Evolutionary conservation across 2,888 invertebrate species (phyloP), one percentile per base, ranked within the genome.

Genomic region (Pristionchus japonicus): DNA sequence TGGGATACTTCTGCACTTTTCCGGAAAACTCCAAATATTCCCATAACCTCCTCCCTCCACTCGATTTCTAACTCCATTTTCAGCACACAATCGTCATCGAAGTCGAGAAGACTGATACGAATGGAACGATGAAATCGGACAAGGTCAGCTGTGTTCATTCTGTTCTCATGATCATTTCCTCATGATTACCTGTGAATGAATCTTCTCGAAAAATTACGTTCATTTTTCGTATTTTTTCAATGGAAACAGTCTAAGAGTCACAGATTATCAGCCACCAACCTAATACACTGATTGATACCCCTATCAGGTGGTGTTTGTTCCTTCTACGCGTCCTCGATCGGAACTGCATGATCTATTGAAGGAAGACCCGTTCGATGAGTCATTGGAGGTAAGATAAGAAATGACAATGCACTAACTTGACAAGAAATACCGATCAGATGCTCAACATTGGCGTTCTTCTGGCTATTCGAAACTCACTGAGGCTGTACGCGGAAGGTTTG

Each of bases 21-120:
- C n/a, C n/a, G n/a, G n/a, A n/a, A n/a, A n/a, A n/a, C n/a, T n/a
- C n/a, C n/a, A n/a, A n/a, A n/a, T n/a, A n/a, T n/a, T n/a, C n/a
- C n/a, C n/a, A n/a, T n/a, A n/a, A n/a, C n/a, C n/a, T n/a, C n/a
- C n/a, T n/a, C n/a, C n/a, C n/a, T n/a, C n/a, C n/a, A n/a, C n/a
- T 27, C 61, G 31, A 74, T 17, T 15, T 0, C 15, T 15, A 34
- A 37, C 34, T 34, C 17, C 1, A 23, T 23, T 52, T 52, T 11
- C 82, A 83, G 82, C 82, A 83, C 27, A 83, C 82, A 34, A 34
- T 83, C 23, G 23, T 83, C 20, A 83, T 83, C 9, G 82, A 83
- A n/a, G 82, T 83, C 31, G 82, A 83, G 34, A 49, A 52, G 17
- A 83, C 52, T 7, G 34, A 49, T 27, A 52, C 52, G 31, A 83